These are phyloP conservation scores for Orestias chungarensis DNA, from an alignment of 2,797 vertebrate species.

Conservation along the genomic window DNA sequence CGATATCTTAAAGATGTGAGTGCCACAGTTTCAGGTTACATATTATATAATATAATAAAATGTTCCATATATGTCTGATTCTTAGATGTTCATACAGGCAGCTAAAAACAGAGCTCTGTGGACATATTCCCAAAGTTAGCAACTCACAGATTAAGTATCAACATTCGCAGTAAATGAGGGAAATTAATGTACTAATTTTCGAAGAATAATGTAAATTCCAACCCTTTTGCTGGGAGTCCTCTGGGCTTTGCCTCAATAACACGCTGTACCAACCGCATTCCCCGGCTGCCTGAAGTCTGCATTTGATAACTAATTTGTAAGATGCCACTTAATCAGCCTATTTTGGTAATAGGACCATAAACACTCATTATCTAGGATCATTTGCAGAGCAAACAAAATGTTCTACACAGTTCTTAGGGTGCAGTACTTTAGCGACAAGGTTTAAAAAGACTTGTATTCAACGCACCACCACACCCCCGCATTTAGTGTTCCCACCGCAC, in stretches of 20 bases:
- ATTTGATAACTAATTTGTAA: conserved; percentile 46
- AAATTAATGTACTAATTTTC: conserved; percentile 44
- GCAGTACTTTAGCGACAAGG: conserved; percentile 31
- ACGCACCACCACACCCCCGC: conserved; percentile 44
- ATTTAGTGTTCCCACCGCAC: conserved; percentile 64
- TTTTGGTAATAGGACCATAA: conserved; percentile 53
- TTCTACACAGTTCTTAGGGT: conserved; percentile 64
- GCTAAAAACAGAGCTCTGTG: conserved; percentile 26
- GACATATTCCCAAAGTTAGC: conserved; percentile 54
- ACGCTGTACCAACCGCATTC: conserved; percentile 38
- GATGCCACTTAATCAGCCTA: conserved; percentile 54
- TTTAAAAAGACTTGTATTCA: conserved; percentile 56
- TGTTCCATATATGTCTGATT: too few species aligned
- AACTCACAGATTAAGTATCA: conserved; percentile 22
- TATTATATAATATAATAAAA: too few species aligned
- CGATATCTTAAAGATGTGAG: conserved; percentile 1
- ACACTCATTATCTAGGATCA: conserved; percentile 57
- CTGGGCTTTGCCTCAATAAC: conserved; percentile 42
- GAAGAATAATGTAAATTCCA: conserved; percentile 51
- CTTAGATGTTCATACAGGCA: background rate
- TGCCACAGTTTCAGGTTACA: conserved; percentile 9
- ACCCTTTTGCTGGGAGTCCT: conserved; percentile 30
- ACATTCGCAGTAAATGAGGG: conserved; percentile 23
- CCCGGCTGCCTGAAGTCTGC: conserved; percentile 32
- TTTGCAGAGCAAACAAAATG: conserved; percentile 48